A percentile compares a stretch with the other conserved stretches of the same genome.
Evolutionary conservation across 2,888 invertebrate species (phyloP).

Genomic region (Glyphotaelius pellucidus): DNA sequence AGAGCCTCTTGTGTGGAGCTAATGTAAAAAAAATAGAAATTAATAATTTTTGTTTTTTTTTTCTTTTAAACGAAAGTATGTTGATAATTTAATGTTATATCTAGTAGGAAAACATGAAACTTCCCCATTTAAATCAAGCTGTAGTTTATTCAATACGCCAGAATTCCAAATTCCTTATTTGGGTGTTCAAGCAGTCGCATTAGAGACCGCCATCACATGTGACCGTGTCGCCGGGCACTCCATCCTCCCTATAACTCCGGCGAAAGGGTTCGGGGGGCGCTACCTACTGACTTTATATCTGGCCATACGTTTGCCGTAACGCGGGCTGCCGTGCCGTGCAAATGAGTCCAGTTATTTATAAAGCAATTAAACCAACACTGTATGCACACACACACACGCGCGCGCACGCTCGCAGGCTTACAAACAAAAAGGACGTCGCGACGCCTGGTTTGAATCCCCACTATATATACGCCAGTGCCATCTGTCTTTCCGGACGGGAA

Average conservation of each 20-base stretch:
- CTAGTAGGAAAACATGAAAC: background rate
- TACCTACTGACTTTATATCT: background rate
- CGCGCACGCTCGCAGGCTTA: background rate
- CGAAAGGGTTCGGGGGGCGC: background rate
- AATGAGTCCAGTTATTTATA: constrained; percentile 64
- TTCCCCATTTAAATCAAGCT: background rate
- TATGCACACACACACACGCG: constrained; percentile 48
- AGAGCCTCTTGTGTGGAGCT: too few relatives aligned
- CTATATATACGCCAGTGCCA: constrained; percentile 35
- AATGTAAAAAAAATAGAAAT: too few relatives aligned
- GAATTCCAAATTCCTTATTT: background rate
- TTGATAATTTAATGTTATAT: background rate
- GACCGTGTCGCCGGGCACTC: background rate
- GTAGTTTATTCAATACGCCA: background rate
- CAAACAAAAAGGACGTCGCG: constrained; percentile 42
- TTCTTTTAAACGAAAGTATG: background rate
- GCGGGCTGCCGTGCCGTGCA: constrained; percentile 43
- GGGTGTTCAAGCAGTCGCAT: background rate
- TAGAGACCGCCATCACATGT: background rate
- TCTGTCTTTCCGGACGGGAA: constrained; percentile 45
- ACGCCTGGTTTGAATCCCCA: constrained; percentile 52
- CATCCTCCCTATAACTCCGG: background rate
- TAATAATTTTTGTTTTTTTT: too few relatives aligned
- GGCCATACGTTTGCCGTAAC: constrained; percentile 46
- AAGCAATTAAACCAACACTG: constrained; percentile 62